These are phyloP conservation scores for Willowsia nigromaculata DNA, from an alignment of 2,888 invertebrate species.

Conservation along the genomic window DNA sequence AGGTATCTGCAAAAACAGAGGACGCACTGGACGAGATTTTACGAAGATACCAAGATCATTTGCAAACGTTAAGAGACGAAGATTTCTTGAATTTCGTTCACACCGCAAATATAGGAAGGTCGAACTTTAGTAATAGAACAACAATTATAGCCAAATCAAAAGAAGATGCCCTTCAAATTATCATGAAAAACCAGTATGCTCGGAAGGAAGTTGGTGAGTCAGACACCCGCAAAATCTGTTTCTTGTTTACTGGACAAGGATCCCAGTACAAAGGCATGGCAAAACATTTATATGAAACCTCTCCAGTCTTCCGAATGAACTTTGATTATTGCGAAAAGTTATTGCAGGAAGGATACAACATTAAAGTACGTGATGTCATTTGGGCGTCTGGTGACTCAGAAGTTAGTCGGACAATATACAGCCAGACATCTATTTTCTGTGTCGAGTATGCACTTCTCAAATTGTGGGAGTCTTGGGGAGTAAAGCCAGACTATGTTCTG, in stretches of 20 bases:
- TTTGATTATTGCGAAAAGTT: slow-evolving; percentile 65
- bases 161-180: slow-evolving; percentile 33
- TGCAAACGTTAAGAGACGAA: not conserved
- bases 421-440: slow-evolving; percentile 75
- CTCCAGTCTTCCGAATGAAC: slow-evolving; percentile 57
- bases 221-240: slow-evolving; percentile 48
- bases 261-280: slow-evolving; percentile 70
- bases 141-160: slow-evolving; percentile 51
- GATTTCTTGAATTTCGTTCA: slow-evolving; percentile 49
- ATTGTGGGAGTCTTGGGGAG: slow-evolving; percentile 72
- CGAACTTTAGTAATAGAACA: slow-evolving; percentile 56
- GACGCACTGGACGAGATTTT: slow-evolving; percentile 54
- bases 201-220: slow-evolving; percentile 23
- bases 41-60: slow-evolving; percentile 2
- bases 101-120: slow-evolving; percentile 66
- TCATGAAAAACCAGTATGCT: not conserved
- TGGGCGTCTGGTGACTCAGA: slow-evolving; percentile 40
- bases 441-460: slow-evolving; percentile 66
- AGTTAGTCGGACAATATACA: slow-evolving; percentile 65
- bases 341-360: slow-evolving; percentile 10
- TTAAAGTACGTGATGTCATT: slow-evolving; percentile 35
- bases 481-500: slow-evolving; percentile 68
- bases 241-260: slow-evolving; percentile 65
- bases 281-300: slow-evolving; percentile 40
- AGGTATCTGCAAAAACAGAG: slow-evolving; percentile 66